Evolutionary conservation across 1,140 invertebrate genomes (phyloP), one percentile per base, ranked within the genome.

Genomic region (Drosophila ironensis): DNA sequence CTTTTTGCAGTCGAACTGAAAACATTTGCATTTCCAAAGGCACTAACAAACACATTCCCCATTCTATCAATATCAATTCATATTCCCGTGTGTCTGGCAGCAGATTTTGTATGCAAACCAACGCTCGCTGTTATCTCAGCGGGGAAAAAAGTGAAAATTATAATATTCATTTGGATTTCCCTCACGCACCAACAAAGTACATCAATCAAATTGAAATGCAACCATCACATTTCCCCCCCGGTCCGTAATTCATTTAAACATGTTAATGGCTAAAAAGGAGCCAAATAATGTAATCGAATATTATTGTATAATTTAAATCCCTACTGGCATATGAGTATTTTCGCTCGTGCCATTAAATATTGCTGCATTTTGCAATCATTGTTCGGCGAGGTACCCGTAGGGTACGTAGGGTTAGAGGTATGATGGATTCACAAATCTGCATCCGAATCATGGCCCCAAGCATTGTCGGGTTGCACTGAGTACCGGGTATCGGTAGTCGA

Each of bases 151-250:
- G 48, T 48, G 48, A 69, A 54, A 73, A 53, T 44, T 63, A 69
- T 71, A 82, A 78, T 73, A 82, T 82, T 77, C 69, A 82, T 84
- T 74, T 35, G 20, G 51, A 86, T 84, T 84, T 74, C 52, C 28
- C 59, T 67, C 80, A 74, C 80, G 78, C 73, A 44, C 52, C 17
- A 19, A 38, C 61, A 61, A 46, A 77, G 77, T 84, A 53, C 78
- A 86, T 84, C 78, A 74, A 84, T 84, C 80, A 84, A 71, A 70
- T 66, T 45, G 51, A 84, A 84, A 82, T 86, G 80, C 74, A 66
- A 64, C 68, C 60, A 41, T 46, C 35, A 27, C 27, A 16, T 46
- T 3, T 33, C 20, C 25, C 19, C 19, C 19, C 53, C 57, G 69
- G 72, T 72, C 82, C 54, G 56, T 44, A 53, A 63, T 52, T 51